Conservation (phyloP, 2,888 invertebrate genomes). For the Apodemia mormo region DNA sequence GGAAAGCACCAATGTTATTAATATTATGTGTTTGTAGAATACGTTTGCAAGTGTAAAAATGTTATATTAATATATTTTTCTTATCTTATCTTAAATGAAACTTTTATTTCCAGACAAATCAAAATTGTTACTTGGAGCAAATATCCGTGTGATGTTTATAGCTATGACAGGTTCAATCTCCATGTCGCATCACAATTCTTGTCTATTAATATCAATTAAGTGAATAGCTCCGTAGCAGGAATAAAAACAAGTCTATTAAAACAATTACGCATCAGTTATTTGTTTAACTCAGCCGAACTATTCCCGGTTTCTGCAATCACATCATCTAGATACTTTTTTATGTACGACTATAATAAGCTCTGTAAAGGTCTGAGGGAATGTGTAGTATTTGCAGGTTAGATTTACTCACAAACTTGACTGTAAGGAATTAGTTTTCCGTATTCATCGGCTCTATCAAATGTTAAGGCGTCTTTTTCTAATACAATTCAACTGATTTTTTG, state of each 20-base stretch:
- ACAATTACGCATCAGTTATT: slow-evolving; percentile 17
- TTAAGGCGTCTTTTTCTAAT: no score
- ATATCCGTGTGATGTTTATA: neutral
- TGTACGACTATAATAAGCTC: neutral
- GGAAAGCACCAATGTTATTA: no score
- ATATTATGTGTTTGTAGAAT: no score
- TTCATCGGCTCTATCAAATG: no score
- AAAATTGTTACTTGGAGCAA: neutral
- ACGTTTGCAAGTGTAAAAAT: no score
- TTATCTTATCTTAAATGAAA: no score
- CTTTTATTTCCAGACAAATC: neutral
- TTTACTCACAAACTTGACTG: no score
- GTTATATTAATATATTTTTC: no score
- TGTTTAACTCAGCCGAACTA: slow-evolving; percentile 8
- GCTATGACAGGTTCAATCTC: neutral
- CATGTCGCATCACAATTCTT: neutral
- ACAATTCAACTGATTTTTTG: no score
- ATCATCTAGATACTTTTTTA: neutral
- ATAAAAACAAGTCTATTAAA: slow-evolving; percentile 13
- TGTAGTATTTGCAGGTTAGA: no score
- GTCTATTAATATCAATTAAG: slow-evolving; percentile 6
- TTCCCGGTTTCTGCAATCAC: slow-evolving; percentile 16
- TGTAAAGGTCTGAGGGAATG: no score
- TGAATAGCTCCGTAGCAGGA: neutral
- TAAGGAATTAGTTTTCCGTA: no score